Conservation (phyloP, 2,113 vertebrate genomes). For the Percina caprodes region DNA sequence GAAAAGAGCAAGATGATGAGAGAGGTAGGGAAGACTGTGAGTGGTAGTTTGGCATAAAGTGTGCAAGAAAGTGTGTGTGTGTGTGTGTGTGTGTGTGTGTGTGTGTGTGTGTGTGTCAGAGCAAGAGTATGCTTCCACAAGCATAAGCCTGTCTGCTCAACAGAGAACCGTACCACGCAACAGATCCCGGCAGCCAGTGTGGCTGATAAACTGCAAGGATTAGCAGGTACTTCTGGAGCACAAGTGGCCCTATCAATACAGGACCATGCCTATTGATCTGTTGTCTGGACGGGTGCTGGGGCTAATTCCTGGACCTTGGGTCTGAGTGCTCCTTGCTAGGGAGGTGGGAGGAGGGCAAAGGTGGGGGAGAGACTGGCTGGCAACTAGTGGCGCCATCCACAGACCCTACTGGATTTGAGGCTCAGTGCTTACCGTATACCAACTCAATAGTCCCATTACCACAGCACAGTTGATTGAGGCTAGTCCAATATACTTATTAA, state of each 20-base stretch:
- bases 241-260: conserved; percentile 89
- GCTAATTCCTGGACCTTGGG: conserved; percentile 81
- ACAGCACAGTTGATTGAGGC: conserved; percentile 25
- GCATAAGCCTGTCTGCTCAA: conserved; percentile 48
- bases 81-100: conserved; percentile 42
- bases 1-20: conserved; percentile 60
- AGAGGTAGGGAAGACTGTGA: conserved; percentile 54
- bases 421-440: conserved; percentile 59
- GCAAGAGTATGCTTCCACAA: conserved; percentile 40
- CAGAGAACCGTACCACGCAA: conserved; percentile 67
- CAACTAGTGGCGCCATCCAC: conserved; percentile 91
- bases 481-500: conserved; percentile 21
- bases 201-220: conserved; percentile 83
- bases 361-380: conserved; percentile 82
- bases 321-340: conserved; percentile 75
- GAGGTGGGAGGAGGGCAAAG: conserved; percentile 63
- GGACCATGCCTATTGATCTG: conserved; percentile 90
- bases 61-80: conserved; percentile 29
- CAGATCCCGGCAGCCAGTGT: conserved; percentile 63
- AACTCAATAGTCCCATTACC: conserved; percentile 57
- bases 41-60: conserved; percentile 26
- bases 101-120: neutral
- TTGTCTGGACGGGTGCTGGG: conserved; percentile 82
- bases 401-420: conserved; percentile 87
- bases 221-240: conserved; percentile 88